Evolutionary conservation across 2,113 vertebrate species (phyloP), one percentile per base, ranked within the genome.

Genomic region (Ictalurus punctatus): DNA sequence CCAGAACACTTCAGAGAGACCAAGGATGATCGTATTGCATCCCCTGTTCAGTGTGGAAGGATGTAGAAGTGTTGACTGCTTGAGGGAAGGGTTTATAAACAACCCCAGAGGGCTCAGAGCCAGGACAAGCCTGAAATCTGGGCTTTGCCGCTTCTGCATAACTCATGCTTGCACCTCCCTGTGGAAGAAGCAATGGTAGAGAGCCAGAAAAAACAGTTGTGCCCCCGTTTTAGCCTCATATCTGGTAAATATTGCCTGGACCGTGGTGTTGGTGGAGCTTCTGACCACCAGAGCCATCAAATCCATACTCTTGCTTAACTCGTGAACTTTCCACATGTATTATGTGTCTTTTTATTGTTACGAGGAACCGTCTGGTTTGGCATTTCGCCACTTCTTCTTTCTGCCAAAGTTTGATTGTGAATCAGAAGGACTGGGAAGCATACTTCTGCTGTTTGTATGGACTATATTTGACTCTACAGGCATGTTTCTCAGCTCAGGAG

Each of bases 1-100:
- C 19, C 61, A 79, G 8, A 86, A 82, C 65, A 1, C 34, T 25
- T 61, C 63, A n/a, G 10, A 71, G 25, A 58, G 34, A 56, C 30
- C 56, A 82, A 88, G 67, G 19, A 54, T 12, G 40, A 84, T 87
- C 76, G 9, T 14, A 52, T 82, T 88, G 63, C 76, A 30, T 44
- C 86, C 54, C 58, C 59, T 54, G 19, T 87, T 85, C 34, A 48
- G 27, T 21, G 30, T 27, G 78, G 82, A 61, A 87, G 85, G 58
- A 87, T 23, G 10, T 34, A 13, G 52, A 25, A 30, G 25, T 79
- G 23, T 37, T 25, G 52, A 44, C 73, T 76, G 2, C 40, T 27
- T 27, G 25, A 54, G 48, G 78, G n/a, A 80, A 48, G 25, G 23
- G 4, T 16, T 52, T 44, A 79, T 56, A 0, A 6, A 17, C 21